Percentiles rank a stretch among this genome's conserved stretches.
phyloP scores from a whole-genome alignment of 53 echinoderm and acorn worm genomes.

The Henricia sp. region DNA sequence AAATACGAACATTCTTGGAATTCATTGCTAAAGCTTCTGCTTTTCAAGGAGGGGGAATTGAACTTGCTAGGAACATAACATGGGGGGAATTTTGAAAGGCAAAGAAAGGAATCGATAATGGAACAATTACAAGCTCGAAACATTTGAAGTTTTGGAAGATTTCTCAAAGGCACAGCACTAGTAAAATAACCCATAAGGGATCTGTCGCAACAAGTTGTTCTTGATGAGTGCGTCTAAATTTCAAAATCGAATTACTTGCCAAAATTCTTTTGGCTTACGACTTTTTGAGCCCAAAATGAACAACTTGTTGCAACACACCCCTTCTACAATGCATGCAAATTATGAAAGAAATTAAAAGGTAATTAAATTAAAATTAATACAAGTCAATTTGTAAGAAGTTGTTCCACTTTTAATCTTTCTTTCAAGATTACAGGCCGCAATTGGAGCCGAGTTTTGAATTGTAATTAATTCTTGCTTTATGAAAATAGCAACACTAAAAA shows the following conservation, averaged over 20 bases:
- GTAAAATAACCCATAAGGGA: constrained; percentile 1
- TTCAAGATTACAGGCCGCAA: no score
- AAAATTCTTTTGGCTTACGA: no score
- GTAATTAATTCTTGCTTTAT: no score
- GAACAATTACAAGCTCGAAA: constrained; percentile 53
- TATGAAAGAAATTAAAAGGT: constrained; percentile 27
- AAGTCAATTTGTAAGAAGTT: no score
- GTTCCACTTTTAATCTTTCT: no score
- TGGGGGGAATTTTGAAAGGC: constrained; percentile 14
- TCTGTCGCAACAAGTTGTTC: constrained; percentile 25
- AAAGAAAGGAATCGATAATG: constrained; percentile 60
- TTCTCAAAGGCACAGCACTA: constrained; percentile 56
- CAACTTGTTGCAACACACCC: constrained; percentile 33
- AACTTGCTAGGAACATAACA: constrained; percentile 46
- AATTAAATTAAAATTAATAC: constrained; percentile 17
- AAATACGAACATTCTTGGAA: not conserved
- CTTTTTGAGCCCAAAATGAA: not conserved
- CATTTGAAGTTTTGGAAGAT: constrained; percentile 36
- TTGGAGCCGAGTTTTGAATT: no score
- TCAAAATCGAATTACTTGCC: no score
- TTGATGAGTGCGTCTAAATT: not conserved
- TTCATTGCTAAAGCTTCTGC: constrained; percentile 42
- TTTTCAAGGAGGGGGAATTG: constrained; percentile 32
- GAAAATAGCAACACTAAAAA: no score
- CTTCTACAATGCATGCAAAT: constrained; percentile 60